phyloP scores from a whole-genome alignment of 2,113 vertebrate species.

The Tricholaema leucomelas region DNA sequence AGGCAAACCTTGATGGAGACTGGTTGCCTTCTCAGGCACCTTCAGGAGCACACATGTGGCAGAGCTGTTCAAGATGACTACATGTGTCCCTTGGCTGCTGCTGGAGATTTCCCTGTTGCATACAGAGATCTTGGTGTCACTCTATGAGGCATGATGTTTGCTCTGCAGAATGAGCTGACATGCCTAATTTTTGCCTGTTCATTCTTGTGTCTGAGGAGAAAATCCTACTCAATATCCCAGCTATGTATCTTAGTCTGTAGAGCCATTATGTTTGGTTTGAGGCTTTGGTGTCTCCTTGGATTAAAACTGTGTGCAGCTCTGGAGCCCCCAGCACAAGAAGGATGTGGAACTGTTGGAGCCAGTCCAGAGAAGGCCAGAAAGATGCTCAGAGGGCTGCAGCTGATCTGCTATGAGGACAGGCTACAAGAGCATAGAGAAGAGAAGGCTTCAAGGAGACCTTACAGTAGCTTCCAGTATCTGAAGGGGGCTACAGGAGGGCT shows the following conservation, averaged over 20 bases:
- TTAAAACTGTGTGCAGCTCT: no score
- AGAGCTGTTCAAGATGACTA: background rate
- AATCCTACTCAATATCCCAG: background rate
- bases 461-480: no score
- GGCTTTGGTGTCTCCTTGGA: background rate
- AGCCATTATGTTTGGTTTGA: background rate
- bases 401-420: no score
- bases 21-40: background rate
- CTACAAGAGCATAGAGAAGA: no score
- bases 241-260: background rate
- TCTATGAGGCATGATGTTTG: no score
- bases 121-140: background rate
- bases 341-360: no score
- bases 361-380: no score
- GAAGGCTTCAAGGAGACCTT: no score
- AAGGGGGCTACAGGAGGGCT: no score
- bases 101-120: background rate
- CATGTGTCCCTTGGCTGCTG: background rate
- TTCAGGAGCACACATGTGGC: fast-evolving
- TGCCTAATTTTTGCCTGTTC: background rate
- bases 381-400: no score
- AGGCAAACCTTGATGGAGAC: background rate
- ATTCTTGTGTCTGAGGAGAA: background rate
- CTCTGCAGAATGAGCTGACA: background rate
- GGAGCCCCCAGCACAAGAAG: no score